Percentiles rank a stretch among this genome's conserved stretches.
Evolutionary conservation across 2,888 invertebrate species (phyloP).

Genomic region (Agapostemon virescens): DNA sequence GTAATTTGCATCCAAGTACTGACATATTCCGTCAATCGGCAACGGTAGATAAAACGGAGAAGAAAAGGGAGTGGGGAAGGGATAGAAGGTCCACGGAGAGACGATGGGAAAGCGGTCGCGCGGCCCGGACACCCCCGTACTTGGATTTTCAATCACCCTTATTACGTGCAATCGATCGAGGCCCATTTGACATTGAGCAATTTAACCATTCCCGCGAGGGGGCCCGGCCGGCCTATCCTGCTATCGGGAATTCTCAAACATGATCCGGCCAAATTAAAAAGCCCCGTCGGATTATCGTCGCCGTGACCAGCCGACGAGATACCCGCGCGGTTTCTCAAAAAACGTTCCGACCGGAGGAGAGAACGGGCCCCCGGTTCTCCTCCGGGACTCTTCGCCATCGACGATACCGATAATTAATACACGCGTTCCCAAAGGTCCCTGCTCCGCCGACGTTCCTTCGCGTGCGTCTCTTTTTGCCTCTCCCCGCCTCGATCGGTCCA

Average conservation of each 20-base stretch:
- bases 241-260: constrained; percentile 29
- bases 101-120: constrained; percentile 48
- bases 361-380: neutral
- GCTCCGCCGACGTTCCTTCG: neutral
- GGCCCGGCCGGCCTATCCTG: constrained; percentile 27
- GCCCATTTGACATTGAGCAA: constrained; percentile 38
- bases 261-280: constrained; percentile 35
- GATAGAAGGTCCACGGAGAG: constrained; percentile 29
- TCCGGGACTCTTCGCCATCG: constrained; percentile 9
- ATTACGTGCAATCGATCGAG: constrained; percentile 41
- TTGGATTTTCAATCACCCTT: constrained; percentile 51
- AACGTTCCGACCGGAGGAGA: neutral
- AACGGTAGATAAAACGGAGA: constrained; percentile 44
- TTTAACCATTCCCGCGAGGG: constrained; percentile 12
- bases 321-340: neutral
- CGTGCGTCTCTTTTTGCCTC: constrained; percentile 2
- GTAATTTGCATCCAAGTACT: constrained; percentile 44
- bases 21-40: constrained; percentile 49
- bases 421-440: constrained; percentile 20
- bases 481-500: neutral
- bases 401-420: constrained; percentile 62
- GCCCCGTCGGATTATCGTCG: constrained; percentile 20
- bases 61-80: neutral
- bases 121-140: constrained; percentile 32
- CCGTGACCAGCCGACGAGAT: constrained; percentile 22